A percentile compares a stretch with the other conserved stretches of the same genome.
These are phyloP conservation scores for Phrynocephalus vlangalii DNA, from an alignment of 2,797 vertebrate genomes.

Conservation along the genomic window DNA sequence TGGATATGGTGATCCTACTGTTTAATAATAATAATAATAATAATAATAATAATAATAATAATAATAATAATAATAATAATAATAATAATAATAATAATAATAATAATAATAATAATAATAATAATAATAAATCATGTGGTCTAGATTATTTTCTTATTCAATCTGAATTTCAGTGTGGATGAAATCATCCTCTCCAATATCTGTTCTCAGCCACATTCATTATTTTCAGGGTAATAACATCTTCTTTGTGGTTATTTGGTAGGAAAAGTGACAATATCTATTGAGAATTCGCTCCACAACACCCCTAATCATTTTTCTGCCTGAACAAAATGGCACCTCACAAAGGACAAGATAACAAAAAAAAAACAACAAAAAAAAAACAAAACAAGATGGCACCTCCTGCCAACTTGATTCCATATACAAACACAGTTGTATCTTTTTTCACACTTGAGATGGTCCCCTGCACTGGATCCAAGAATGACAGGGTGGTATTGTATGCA, in stretches of 20 bases:
- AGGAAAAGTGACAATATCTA: not conserved
- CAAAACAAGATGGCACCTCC: not conserved
- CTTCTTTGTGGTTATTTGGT: not conserved
- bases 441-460: not conserved
- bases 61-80: too few relatives aligned
- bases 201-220: not conserved
- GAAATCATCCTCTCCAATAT: slow-evolving; percentile 4
- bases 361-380: not conserved
- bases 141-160: not conserved
- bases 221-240: not conserved
- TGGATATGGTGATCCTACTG: too few relatives aligned
- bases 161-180: not conserved
- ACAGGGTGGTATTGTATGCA: not conserved
- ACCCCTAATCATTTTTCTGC: not conserved
- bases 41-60: too few relatives aligned
- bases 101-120: too few relatives aligned
- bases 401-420: not conserved
- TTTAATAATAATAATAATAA: too few relatives aligned
- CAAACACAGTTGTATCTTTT: not conserved
- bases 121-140: not conserved
- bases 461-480: not conserved
- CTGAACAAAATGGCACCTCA: not conserved
- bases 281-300: not conserved
- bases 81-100: too few relatives aligned
- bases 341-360: not conserved